Percentiles rank a stretch among this genome's conserved stretches.
phyloP scores from a whole-genome alignment of 2,888 invertebrate genomes.

The Idaea dimidiata region DNA sequence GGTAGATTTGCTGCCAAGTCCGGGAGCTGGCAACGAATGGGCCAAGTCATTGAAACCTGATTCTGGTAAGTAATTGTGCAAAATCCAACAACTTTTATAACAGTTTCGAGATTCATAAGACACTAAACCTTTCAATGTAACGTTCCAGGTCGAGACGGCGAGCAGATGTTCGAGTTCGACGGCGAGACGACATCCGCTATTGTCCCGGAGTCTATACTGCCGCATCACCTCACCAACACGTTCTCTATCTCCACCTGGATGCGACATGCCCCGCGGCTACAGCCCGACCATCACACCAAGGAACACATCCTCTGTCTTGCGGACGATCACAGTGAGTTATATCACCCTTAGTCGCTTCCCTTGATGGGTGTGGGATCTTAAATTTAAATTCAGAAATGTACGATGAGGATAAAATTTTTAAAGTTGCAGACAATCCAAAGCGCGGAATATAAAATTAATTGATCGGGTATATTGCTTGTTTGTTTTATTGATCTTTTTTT shows the following conservation, averaged over 20 bases:
- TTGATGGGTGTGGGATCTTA: background rate
- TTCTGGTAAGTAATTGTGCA: constrained; percentile 74
- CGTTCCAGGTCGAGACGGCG: constrained; percentile 83
- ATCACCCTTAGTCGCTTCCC: background rate
- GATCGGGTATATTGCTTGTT: no score
- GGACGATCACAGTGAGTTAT: constrained; percentile 95
- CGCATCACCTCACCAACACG: constrained; percentile 88
- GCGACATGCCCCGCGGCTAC: constrained; percentile 91
- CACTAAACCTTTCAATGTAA: background rate
- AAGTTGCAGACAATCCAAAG: no score
- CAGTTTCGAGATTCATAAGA: background rate
- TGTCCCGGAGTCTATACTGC: constrained; percentile 88
- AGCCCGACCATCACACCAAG: constrained; percentile 93
- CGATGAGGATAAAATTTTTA: no score
- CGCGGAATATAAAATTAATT: no score
- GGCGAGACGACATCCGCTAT: constrained; percentile 91
- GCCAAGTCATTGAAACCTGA: constrained; percentile 91
- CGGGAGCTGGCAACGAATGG: constrained; percentile 90
- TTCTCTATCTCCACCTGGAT: constrained; percentile 98
- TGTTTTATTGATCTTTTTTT: no score
- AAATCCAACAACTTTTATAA: background rate
- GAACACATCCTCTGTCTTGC: constrained; percentile 98
- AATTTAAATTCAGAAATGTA: no score
- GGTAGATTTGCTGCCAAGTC: constrained; percentile 92
- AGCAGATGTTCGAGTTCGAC: constrained; percentile 97